Conservation (phyloP, 2,888 invertebrate species). For the Phalera bucephala region DNA sequence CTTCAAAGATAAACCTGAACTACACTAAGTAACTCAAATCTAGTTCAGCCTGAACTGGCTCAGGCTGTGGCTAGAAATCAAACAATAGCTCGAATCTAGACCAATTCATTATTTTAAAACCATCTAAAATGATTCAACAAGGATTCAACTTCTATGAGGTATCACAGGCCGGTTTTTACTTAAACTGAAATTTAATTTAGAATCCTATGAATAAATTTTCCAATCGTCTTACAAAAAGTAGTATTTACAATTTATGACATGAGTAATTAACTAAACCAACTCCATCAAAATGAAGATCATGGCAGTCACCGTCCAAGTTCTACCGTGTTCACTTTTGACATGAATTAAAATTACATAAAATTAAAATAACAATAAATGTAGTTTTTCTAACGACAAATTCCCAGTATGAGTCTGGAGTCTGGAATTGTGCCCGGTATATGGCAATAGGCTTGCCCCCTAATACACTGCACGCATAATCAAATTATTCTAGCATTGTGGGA, state of each 20-base stretch:
- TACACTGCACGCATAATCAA: slow-evolving; percentile 40
- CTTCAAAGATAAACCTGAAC: slow-evolving; percentile 7
- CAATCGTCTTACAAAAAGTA: slow-evolving; percentile 9
- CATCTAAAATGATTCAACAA: slow-evolving; percentile 20
- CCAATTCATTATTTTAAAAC: slow-evolving; percentile 29
- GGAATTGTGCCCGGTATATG: too few relatives aligned
- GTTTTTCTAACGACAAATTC: slow-evolving; percentile 28
- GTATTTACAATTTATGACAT: slow-evolving; percentile 17
- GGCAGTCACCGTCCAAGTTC: slow-evolving; percentile 14
- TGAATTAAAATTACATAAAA: slow-evolving; percentile 23
- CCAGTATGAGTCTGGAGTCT: too few relatives aligned
- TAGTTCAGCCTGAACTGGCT: slow-evolving; percentile 1
- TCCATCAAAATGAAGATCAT: slow-evolving; percentile 5
- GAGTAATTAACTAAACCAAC: slow-evolving; percentile 14
- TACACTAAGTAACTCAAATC: too few relatives aligned
- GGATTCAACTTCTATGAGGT: slow-evolving; percentile 32
- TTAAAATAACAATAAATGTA: slow-evolving; percentile 34
- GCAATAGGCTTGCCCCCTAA: too few relatives aligned
- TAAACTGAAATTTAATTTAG: slow-evolving; percentile 24
- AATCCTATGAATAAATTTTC: slow-evolving; percentile 12
- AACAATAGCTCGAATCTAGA: slow-evolving; percentile 15
- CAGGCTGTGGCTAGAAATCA: slow-evolving; percentile 14
- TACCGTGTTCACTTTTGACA: too few relatives aligned
- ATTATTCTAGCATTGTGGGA: slow-evolving; percentile 44
- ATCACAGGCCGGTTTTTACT: slow-evolving; percentile 33